Evolutionary conservation across 2,797 vertebrate genomes (phyloP).

Genomic region (Calcarius lapponicus): DNA sequence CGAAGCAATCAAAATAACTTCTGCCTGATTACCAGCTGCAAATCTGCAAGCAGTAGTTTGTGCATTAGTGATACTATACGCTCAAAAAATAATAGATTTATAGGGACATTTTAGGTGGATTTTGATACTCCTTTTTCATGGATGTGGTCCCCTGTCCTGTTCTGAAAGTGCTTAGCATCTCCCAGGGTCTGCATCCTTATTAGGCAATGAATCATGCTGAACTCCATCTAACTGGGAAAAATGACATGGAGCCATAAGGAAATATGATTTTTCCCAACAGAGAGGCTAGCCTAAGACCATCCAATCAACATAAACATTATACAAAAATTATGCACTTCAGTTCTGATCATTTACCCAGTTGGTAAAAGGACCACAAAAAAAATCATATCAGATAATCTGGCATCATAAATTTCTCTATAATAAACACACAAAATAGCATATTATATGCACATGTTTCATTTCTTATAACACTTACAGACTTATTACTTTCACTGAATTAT

Average conservation of each 20-base stretch:
- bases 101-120: background rate
- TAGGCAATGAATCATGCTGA: background rate
- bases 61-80: background rate
- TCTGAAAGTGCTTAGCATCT: background rate
- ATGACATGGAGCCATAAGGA: background rate
- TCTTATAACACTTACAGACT: background rate
- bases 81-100: background rate
- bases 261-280: background rate
- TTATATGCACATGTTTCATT: background rate
- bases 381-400: background rate
- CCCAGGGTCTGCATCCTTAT: background rate
- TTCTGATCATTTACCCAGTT: background rate
- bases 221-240: background rate
- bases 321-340: background rate
- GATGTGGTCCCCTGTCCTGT: background rate
- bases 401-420: background rate
- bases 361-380: background rate
- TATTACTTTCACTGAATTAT: background rate
- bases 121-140: background rate
- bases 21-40: background rate
- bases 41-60: background rate
- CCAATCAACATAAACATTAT: background rate
- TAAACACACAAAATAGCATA: background rate
- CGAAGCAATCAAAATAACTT: background rate
- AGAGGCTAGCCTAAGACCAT: background rate